Conservation (phyloP, 2,113 vertebrate genomes). For the Pseudolaguvia tuberculata region DNA sequence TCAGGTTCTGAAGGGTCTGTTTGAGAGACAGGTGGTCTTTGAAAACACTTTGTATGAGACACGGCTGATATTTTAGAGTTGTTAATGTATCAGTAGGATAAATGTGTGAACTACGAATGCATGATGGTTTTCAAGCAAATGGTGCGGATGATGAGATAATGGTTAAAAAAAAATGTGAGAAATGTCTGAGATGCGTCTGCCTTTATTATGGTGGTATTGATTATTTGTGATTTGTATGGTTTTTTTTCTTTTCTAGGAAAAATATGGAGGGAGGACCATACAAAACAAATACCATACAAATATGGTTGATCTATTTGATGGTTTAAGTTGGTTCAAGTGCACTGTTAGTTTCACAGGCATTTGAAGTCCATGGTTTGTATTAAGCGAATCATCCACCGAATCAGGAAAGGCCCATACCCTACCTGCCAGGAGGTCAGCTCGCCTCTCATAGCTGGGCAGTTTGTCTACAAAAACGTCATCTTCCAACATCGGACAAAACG, state of each 20-base stretch:
- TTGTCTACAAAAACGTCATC: conserved; percentile 88
- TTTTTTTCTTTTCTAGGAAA: conserved; percentile 11
- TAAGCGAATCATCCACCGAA: conserved; percentile 33
- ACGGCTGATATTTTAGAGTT: conserved; percentile 54
- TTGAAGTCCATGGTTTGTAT: conserved; percentile 60
- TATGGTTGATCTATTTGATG: conserved; percentile 11
- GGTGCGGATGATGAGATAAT: conserved; percentile 16
- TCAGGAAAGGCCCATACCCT: conserved; percentile 62
- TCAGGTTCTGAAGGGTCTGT: conserved; percentile 45
- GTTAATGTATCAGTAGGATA: conserved; percentile 41
- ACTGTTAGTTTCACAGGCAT: conserved; percentile 51
- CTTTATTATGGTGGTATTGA: background rate
- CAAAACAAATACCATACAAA: conserved; percentile 55
- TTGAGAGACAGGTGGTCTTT: conserved; percentile 54
- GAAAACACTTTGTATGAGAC: conserved; percentile 36
- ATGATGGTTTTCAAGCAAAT: conserved; percentile 36
- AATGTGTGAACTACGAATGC: conserved; percentile 14
- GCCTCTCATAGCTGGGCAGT: conserved; percentile 83
- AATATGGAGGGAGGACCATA: background rate
- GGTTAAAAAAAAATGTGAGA: background rate
- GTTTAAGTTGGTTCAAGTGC: conserved; percentile 31
- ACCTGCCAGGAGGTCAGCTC: conserved; percentile 82
- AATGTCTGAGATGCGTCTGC: conserved; percentile 8
- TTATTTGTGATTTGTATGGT: background rate
- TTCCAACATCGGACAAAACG: conserved; percentile 79